Conservation (phyloP, 2,113 vertebrate species). For the Mobula birostris region DNA sequence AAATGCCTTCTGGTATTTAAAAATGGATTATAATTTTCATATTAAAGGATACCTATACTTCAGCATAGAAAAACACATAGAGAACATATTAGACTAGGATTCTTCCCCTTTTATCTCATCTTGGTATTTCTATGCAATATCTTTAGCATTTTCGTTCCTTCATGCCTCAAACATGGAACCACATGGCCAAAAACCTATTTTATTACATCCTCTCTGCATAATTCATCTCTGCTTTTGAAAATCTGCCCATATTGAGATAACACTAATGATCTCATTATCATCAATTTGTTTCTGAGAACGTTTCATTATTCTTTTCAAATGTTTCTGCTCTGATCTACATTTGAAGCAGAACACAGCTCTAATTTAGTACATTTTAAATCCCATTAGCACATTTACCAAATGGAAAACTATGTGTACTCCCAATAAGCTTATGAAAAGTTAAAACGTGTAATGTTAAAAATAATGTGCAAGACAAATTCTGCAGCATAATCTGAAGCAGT, state of each 20-base stretch:
- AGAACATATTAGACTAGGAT: not conserved
- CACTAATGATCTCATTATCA: not conserved
- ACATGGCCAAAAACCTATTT: not conserved
- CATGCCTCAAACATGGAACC: not conserved
- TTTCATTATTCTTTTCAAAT: not conserved
- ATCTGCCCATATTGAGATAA: not conserved
- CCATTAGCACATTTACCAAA: too few species aligned
- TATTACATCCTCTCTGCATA: not conserved
- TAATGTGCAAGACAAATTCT: not conserved
- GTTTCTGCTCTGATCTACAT: not conserved
- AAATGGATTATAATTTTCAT: not conserved
- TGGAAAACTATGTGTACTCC: not conserved
- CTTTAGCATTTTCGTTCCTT: not conserved
- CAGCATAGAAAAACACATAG: not conserved
- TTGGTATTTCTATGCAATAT: not conserved
- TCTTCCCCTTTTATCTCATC: not conserved
- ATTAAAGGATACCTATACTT: not conserved
- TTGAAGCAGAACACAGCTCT: not conserved
- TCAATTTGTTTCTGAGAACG: not conserved
- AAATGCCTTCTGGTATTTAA: not conserved
- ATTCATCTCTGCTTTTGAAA: not conserved
- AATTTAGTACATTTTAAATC: not conserved
- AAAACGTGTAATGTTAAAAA: not conserved
- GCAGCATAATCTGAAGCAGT: not conserved
- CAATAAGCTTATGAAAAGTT: not conserved